phyloP scores from a whole-genome alignment of 2,888 invertebrate species.

The Orthonevra nobilis region DNA sequence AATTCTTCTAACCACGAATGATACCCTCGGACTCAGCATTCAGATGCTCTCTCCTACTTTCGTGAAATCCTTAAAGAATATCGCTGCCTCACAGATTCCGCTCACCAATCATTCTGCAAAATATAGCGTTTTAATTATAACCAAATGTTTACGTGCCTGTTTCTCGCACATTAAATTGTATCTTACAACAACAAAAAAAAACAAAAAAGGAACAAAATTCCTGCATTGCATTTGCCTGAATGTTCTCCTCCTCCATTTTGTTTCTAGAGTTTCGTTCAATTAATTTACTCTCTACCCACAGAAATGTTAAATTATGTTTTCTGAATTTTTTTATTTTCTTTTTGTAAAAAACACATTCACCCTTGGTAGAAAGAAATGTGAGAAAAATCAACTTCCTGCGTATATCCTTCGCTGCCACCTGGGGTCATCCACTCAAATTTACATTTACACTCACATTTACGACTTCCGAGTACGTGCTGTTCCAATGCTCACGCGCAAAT shows the following conservation, averaged over 20 bases:
- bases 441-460: slow-evolving; percentile 25
- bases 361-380: background rate
- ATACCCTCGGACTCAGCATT: too few species aligned
- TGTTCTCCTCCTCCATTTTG: background rate
- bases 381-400: too few species aligned
- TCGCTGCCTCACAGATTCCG: too few species aligned
- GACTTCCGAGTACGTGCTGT: slow-evolving; percentile 38
- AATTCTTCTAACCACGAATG: too few species aligned
- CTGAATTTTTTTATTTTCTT: slow-evolving; percentile 25
- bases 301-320: slow-evolving; percentile 4
- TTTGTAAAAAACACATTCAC: background rate
- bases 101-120: slow-evolving; percentile 4
- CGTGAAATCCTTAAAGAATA: too few species aligned
- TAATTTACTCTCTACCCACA: slow-evolving; percentile 17
- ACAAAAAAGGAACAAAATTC: background rate
- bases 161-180: slow-evolving; percentile 36
- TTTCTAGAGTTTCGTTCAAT: slow-evolving; percentile 2
- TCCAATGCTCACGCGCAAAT: slow-evolving; percentile 20
- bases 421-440: slow-evolving; percentile 19
- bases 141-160: slow-evolving; percentile 37
- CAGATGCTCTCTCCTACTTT: too few species aligned
- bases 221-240: too few species aligned
- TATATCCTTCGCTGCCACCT: background rate
- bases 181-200: background rate
- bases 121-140: slow-evolving; percentile 51